Percentiles rank a stretch among this genome's conserved stretches.
Conservation (phyloP, 2,797 vertebrate genomes). For the Halcyon badia region DNA sequence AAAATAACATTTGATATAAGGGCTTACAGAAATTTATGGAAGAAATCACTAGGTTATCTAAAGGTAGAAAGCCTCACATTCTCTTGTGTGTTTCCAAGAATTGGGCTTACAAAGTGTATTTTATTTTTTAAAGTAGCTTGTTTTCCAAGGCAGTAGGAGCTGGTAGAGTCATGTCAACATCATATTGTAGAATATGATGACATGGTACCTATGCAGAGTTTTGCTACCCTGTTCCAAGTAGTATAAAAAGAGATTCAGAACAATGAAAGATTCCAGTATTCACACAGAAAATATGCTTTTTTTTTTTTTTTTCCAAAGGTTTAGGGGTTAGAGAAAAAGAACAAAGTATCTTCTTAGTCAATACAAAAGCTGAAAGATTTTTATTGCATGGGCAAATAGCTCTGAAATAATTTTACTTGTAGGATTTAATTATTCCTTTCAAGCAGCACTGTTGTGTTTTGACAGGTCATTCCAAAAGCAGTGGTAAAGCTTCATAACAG, state of each 20-base stretch:
- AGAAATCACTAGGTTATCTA: background rate
- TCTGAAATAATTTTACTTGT: background rate
- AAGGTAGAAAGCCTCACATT: background rate
- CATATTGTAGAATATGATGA: background rate
- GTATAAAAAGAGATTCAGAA: background rate
- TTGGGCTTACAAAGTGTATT: background rate
- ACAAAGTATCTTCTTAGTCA: background rate
- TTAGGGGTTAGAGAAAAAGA: background rate
- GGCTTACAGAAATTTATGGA: background rate
- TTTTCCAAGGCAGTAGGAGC: background rate
- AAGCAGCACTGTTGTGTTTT: background rate
- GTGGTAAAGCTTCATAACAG: slow-evolving; percentile 15
- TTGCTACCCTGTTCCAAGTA: background rate
- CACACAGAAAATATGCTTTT: background rate
- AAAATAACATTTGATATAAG: background rate
- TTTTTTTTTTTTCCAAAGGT: background rate
- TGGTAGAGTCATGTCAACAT: background rate
- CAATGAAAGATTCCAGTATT: background rate
- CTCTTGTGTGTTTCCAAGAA: background rate
- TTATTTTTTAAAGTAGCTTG: background rate
- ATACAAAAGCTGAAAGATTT: background rate
- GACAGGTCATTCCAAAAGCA: slow-evolving; percentile 20
- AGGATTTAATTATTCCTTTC: background rate
- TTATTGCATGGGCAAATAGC: background rate
- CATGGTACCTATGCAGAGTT: background rate